Conservation (phyloP, 2,888 invertebrate species). For the Lochmaea capreae region DNA sequence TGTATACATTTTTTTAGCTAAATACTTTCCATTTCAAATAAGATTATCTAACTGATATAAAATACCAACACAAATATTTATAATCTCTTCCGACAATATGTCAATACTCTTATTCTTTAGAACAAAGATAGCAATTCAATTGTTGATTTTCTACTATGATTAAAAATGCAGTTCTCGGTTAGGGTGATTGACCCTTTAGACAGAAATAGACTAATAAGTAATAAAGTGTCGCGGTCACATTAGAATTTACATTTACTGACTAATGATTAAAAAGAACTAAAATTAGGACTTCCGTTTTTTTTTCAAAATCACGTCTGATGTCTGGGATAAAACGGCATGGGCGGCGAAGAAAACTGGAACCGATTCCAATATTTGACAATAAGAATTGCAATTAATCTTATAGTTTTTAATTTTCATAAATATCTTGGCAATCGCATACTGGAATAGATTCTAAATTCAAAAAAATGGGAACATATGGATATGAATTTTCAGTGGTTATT, state of each 20-base stretch:
- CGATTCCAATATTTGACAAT: too few relatives aligned
- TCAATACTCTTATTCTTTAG: slow-evolving; percentile 1
- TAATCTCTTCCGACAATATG: neutral
- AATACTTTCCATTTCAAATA: slow-evolving; percentile 11
- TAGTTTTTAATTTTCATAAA: too few relatives aligned
- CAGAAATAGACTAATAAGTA: slow-evolving; percentile 7
- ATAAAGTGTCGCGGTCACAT: neutral
- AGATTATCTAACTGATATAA: slow-evolving; percentile 20
- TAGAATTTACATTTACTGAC: neutral
- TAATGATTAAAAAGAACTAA: slow-evolving; percentile 4
- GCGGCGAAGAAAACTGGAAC: neutral
- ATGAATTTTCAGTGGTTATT: too few relatives aligned
- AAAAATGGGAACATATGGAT: too few relatives aligned
- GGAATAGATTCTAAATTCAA: too few relatives aligned
- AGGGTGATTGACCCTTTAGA: slow-evolving; percentile 6
- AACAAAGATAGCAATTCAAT: slow-evolving; percentile 9
- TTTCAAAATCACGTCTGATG: slow-evolving; percentile 2
- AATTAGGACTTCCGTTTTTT: slow-evolving; percentile 16
- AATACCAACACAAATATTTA: slow-evolving; percentile 12
- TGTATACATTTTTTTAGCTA: slow-evolving; percentile 3
- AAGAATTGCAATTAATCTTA: too few relatives aligned
- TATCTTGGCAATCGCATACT: too few relatives aligned
- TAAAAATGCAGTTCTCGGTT: neutral
- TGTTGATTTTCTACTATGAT: slow-evolving; percentile 12
- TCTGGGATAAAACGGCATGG: neutral